Conservation (phyloP, 1,140 invertebrate species). For the Drosophila kanapiae region DNA sequence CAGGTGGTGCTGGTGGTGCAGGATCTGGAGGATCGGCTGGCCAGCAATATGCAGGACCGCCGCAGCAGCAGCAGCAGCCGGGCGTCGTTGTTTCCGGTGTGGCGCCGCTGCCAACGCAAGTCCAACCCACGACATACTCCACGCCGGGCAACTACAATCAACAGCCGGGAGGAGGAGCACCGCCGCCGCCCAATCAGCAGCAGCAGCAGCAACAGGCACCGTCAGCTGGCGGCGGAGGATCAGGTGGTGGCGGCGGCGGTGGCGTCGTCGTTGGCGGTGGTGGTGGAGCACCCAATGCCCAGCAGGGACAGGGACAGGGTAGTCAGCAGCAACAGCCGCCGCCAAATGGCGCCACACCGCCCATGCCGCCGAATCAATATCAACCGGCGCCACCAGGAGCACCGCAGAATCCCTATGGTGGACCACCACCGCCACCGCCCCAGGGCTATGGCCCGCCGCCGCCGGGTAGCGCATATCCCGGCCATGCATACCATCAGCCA, state of each 20-base stretch:
- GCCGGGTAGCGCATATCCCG: slow-evolving; percentile 77
- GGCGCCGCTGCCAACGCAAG: slow-evolving; percentile 66
- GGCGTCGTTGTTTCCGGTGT: slow-evolving; percentile 68
- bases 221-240: slow-evolving; percentile 32
- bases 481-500: slow-evolving; percentile 82
- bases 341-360: slow-evolving; percentile 73
- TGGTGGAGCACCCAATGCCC: slow-evolving; percentile 51
- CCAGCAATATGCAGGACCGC: slow-evolving; percentile 69
- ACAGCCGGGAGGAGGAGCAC: slow-evolving; percentile 51
- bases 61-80: slow-evolving; percentile 69
- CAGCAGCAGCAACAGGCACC: slow-evolving; percentile 57
- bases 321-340: slow-evolving; percentile 47
- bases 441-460: slow-evolving; percentile 80
- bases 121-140: slow-evolving; percentile 76
- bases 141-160: slow-evolving; percentile 65
- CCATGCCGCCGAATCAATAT: slow-evolving; percentile 81
- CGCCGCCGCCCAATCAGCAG: slow-evolving; percentile 57
- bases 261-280: not conserved
- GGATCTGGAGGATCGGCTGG: slow-evolving; percentile 46
- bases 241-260: slow-evolving; percentile 6
- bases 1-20: slow-evolving; percentile 19
- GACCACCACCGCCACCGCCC: slow-evolving; percentile 76
- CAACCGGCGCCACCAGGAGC: slow-evolving; percentile 78
- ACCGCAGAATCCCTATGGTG: slow-evolving; percentile 71
- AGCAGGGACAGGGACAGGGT: slow-evolving; percentile 50